A percentile compares a stretch with the other conserved stretches of the same genome.
Conservation (phyloP, 2,113 vertebrate genomes). For the Phocoena sinus region DNA sequence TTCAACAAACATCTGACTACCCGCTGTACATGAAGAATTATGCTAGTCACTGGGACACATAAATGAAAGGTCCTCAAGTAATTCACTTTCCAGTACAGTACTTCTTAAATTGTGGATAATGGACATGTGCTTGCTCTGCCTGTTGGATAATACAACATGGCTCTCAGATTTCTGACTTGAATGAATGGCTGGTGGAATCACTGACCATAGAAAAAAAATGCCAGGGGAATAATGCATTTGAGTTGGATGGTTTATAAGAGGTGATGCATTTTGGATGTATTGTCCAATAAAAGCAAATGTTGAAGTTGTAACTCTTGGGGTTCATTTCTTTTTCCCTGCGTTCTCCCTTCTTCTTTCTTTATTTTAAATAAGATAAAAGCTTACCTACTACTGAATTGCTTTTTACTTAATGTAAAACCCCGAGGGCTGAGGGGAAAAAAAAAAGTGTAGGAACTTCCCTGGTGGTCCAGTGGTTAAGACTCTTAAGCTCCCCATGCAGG, state of each 20-base stretch:
- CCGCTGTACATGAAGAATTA: neutral
- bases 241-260: neutral
- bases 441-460: no score
- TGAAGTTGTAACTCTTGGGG: neutral
- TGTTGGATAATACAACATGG: neutral
- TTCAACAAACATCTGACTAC: neutral
- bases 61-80: neutral
- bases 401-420: neutral
- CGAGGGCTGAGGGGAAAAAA: neutral
- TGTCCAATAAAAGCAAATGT: neutral
- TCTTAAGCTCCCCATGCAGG: no score
- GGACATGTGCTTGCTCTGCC: neutral
- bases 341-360: neutral
- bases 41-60: neutral
- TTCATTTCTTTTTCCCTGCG: neutral
- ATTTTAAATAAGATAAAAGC: neutral
- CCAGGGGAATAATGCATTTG: neutral
- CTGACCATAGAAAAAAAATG: neutral
- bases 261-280: neutral
- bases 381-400: neutral
- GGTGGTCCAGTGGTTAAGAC: no score
- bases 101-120: neutral
- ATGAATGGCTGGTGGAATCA: neutral
- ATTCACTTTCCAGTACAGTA: neutral
- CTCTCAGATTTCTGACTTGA: neutral